Base-by-base conservation (phyloP, 2,113 vertebrate genomes). In the Xenus cinereus region DNA sequence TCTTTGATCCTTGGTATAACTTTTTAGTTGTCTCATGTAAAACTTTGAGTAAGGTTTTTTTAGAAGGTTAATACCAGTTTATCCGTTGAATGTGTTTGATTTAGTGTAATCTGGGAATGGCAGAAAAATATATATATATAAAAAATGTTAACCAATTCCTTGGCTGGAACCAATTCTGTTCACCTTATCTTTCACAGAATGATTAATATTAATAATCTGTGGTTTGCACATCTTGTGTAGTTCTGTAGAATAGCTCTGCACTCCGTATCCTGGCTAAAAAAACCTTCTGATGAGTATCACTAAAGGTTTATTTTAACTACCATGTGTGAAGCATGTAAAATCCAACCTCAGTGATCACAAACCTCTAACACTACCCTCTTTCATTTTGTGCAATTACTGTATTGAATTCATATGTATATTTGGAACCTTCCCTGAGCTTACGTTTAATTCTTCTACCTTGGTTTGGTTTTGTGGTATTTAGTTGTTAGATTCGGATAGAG, bases 321-420 rank as follows among this genome's bases (percentile, higher is more conserved):
- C 94, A 94, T 81, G 78, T 98, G 90, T 96, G 93, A 97, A 96
- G 89, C 95, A 97, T 97, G 92, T 97, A 90, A 97, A 95, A 95
- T 91, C 89, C 93, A 93, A 85, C 67, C 92, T 97, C 90, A 86
- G 84, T 77, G 93, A 97, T 93, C 75, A 94, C 32, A 91, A 93
- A 86, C 91, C 92, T 93, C 85, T 97, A 96, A 97, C 96, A 97
- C 94, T 94, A 96, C 85, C 75, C 83, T 92, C 33, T 94, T 93
- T 95, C 73, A 87, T 97, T 97, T 97, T 97, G 95, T 97, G 97
- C 96, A 96, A 97, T 98, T 98, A 98, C 97, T 98, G 97, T 98
- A 98, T 93, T 96, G 94, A 97, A 94, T 93, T 96, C 75, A 39
- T 98, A 94, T 97, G 97, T 98, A 97, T 97, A 98, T 98, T 97